phyloP scores from a whole-genome alignment of 2,888 invertebrate species.

The Anthoptus insignis region DNA sequence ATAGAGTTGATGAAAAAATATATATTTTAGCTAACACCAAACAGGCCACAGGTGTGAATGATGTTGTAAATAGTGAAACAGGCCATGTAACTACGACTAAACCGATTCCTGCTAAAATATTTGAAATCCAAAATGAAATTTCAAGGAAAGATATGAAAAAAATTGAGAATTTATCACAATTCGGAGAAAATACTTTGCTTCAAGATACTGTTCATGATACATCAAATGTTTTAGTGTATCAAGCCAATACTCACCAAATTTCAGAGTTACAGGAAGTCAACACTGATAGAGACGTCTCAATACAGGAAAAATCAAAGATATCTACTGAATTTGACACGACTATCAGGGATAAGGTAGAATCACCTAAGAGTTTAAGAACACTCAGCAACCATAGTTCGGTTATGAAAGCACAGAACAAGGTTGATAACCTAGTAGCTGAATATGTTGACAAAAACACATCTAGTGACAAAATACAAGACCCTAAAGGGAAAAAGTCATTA shows the following conservation, averaged over 20 bases:
- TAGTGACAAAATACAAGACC: slow-evolving; percentile 21
- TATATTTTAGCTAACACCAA: slow-evolving; percentile 6
- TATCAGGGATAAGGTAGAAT: no score
- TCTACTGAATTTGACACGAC: slow-evolving; percentile 11
- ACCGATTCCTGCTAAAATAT: slow-evolving; percentile 39
- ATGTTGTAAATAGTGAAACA: slow-evolving; percentile 1
- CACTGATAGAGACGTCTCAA: not conserved
- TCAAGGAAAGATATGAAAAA: slow-evolving; percentile 31
- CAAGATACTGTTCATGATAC: slow-evolving; percentile 28
- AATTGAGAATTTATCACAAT: slow-evolving; percentile 20
- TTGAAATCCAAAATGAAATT: slow-evolving; percentile 40
- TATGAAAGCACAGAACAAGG: no score
- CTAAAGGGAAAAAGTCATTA: slow-evolving; percentile 51
- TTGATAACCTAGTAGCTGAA: not conserved
- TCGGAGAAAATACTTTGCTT: slow-evolving; percentile 25
- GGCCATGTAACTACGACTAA: slow-evolving; percentile 34
- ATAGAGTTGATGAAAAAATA: not conserved
- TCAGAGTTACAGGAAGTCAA: slow-evolving; percentile 30
- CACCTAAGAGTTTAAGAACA: no score
- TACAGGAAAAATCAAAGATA: slow-evolving; percentile 9
- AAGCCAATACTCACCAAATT: slow-evolving; percentile 47
- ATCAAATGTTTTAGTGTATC: slow-evolving; percentile 53
- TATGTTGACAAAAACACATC: slow-evolving; percentile 2
- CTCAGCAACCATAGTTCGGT: no score
- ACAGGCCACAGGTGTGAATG: not conserved